Percentiles rank a stretch among this genome's conserved stretches.
Evolutionary conservation across 2,797 vertebrate genomes (phyloP).

Genomic region (Crenichthys baileyi): DNA sequence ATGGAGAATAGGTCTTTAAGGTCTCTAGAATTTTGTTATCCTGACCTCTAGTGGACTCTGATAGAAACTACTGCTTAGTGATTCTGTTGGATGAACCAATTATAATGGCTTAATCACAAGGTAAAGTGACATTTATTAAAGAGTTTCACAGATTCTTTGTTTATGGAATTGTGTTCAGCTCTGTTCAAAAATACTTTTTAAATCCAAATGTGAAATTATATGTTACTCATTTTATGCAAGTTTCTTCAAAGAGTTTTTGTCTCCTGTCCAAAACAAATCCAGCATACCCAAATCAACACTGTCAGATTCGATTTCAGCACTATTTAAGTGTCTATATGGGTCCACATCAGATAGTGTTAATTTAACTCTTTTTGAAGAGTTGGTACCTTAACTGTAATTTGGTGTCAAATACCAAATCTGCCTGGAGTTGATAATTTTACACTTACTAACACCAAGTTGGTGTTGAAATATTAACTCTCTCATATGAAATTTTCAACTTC

Average conservation of each 20-base stretch:
- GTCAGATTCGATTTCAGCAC: not conserved
- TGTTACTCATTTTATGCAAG: not conserved
- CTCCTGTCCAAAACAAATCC: not conserved
- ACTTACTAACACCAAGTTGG: not conserved
- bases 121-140: not conserved
- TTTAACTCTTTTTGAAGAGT: not conserved
- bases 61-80: slow-evolving; percentile 8
- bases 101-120: not conserved
- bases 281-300: not conserved
- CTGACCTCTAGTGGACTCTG: slow-evolving; percentile 45
- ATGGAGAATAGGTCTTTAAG: not conserved
- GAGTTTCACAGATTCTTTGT: not conserved
- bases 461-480: too few species aligned
- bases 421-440: not conserved
- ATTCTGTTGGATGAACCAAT: not conserved
- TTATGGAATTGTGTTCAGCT: not conserved
- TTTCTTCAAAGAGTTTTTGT: not conserved
- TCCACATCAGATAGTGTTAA: not conserved
- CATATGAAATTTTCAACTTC: too few species aligned
- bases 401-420: too few species aligned
- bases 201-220: not conserved
- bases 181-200: not conserved
- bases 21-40: not conserved
- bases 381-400: not conserved
- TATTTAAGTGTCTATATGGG: not conserved